Percentiles rank a stretch among this genome's conserved stretches.
Evolutionary conservation across 2,888 invertebrate species (phyloP).

Genomic region (Amphiduros pacificus): DNA sequence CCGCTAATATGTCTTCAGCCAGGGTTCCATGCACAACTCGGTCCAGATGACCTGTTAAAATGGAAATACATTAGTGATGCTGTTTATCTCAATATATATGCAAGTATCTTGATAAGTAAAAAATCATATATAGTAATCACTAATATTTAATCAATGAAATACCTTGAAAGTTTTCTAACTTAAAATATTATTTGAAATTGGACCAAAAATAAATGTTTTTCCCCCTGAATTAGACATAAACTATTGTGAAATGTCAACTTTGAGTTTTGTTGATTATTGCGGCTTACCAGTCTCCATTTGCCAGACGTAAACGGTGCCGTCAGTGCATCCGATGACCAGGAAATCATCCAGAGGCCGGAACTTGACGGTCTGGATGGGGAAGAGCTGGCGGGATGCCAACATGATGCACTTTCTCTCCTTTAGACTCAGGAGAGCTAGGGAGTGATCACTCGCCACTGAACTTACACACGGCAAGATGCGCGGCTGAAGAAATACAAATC

Average conservation of each 20-base stretch:
- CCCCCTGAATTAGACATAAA: too few species aligned
- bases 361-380: conserved; percentile 92
- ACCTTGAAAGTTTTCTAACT: too few species aligned
- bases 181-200: too few species aligned
- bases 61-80: too few species aligned
- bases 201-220: too few species aligned
- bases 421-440: conserved; percentile 89
- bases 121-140: too few species aligned
- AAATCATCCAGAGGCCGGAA: conserved; percentile 98
- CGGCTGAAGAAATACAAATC: conserved; percentile 66
- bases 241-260: too few species aligned
- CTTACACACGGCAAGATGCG: conserved; percentile 93
- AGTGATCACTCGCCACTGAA: conserved; percentile 96
- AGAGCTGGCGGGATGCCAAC: conserved; percentile 89
- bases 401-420: conserved; percentile 93
- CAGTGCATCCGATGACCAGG: conserved; percentile 94
- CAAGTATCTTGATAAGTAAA: too few species aligned
- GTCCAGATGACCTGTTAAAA: conserved; percentile 79
- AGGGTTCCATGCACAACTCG: conserved; percentile 92
- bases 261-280: neutral
- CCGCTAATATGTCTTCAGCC: conserved; percentile 92
- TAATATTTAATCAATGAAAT: too few species aligned
- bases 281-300: conserved; percentile 90
- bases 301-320: conserved; percentile 98
- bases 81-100: too few species aligned